Evolutionary conservation across 2,888 invertebrate genomes (phyloP).

Genomic region (Branchellion lobata): DNA sequence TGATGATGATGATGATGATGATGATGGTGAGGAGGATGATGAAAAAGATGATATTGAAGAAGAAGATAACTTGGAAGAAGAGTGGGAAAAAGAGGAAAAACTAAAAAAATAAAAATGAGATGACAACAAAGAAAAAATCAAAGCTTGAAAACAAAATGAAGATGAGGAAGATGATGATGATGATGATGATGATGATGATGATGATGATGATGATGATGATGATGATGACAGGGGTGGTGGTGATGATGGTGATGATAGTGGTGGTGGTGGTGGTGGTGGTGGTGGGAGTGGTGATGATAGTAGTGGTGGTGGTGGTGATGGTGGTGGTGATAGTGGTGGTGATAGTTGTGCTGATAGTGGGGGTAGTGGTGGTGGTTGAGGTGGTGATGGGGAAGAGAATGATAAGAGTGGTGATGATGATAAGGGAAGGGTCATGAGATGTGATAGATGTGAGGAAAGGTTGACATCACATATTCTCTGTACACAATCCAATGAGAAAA

Average conservation of each 20-base stretch:
- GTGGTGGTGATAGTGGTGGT: not conserved
- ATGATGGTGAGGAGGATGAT: too few relatives aligned
- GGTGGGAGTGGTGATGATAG: too few relatives aligned
- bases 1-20: too few relatives aligned
- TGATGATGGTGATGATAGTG: too few relatives aligned
- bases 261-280: too few relatives aligned
- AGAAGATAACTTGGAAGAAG: not conserved
- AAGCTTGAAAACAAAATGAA: too few relatives aligned
- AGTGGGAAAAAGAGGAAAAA: not conserved
- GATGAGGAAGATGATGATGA: conserved; percentile 19
- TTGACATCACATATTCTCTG: not conserved
- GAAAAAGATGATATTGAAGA: not conserved
- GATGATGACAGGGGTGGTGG: not conserved
- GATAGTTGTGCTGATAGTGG: not conserved
- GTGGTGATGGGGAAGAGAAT: not conserved
- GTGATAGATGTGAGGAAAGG: not conserved
- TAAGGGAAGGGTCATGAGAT: not conserved
- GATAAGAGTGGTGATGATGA: not conserved
- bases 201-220: conserved; percentile 28
- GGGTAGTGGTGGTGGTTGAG: not conserved
- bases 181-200: conserved; percentile 24
- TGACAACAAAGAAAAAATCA: too few relatives aligned
- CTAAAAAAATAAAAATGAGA: not conserved
- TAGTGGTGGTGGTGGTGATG: too few relatives aligned
- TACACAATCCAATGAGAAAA: not conserved